These are phyloP conservation scores for Alligator sinensis DNA, from an alignment of 2,113 vertebrate genomes.

Conservation along the genomic window DNA sequence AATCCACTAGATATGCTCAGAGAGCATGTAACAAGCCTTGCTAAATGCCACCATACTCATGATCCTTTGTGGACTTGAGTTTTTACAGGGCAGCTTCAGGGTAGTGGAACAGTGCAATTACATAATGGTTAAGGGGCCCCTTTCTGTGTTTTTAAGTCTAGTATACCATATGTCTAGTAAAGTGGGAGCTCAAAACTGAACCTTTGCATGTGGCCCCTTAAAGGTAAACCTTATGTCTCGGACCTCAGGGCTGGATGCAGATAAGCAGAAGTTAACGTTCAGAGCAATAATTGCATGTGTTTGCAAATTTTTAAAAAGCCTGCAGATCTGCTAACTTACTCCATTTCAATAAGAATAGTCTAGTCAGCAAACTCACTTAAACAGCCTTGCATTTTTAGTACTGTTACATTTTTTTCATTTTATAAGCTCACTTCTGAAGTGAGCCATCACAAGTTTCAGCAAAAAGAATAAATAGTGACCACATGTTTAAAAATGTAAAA, in stretches of 20 bases:
- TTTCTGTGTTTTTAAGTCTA: too few species aligned
- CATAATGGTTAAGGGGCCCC: too few species aligned
- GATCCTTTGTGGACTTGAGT: too few species aligned
- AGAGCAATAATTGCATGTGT: not conserved
- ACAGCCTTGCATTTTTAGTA: not conserved
- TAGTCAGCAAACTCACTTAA: not conserved
- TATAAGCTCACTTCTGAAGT: not conserved
- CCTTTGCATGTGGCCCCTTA: too few species aligned
- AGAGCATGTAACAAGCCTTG: too few species aligned
- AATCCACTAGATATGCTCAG: too few species aligned
- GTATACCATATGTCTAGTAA: too few species aligned
- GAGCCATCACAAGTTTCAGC: not conserved
- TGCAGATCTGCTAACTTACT: not conserved
- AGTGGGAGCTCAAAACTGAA: too few species aligned
- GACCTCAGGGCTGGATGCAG: not conserved
- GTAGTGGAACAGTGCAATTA: too few species aligned
- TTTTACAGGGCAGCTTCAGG: too few species aligned
- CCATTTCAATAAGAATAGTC: slow-evolving; percentile 3
- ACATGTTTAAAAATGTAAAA: accelerated
- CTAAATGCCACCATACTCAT: too few species aligned
- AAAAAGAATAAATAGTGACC: not conserved
- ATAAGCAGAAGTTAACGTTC: not conserved
- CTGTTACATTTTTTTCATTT: not conserved
- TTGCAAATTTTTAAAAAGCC: accelerated
- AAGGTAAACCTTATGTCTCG: too few species aligned